A percentile compares a stretch with the other conserved stretches of the same genome.
These are phyloP conservation scores for Ophiothrix spiculata DNA, from an alignment of 35 echinoderm and acorn worm species.

Conservation along the genomic window DNA sequence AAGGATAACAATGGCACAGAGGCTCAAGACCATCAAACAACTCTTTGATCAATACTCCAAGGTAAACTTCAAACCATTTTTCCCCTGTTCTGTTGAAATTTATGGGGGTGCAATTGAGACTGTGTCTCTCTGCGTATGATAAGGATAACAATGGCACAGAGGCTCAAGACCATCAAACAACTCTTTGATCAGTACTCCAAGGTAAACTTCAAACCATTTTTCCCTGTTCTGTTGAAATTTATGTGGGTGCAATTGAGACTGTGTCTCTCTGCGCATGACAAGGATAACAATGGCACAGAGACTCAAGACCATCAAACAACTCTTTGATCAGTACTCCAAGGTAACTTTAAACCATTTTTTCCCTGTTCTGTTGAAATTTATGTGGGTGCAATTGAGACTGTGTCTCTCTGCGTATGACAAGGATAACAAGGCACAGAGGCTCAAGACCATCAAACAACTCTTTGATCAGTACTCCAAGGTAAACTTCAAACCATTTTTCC, in stretches of 20 bases:
- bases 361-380: neutral
- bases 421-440: conserved; percentile 35
- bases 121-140: too few species aligned
- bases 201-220: conserved; percentile 20
- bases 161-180: conserved; percentile 84
- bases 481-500: neutral
- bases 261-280: too few species aligned
- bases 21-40: conserved; percentile 83
- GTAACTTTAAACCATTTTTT: conserved; percentile 20
- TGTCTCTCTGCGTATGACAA: neutral
- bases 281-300: conserved; percentile 73
- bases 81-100: neutral
- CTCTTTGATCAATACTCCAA: conserved; percentile 93
- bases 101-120: too few species aligned
- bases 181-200: conserved; percentile 93
- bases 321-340: conserved; percentile 93
- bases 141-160: conserved; percentile 82
- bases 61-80: conserved; percentile 41
- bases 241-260: too few species aligned
- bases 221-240: too few species aligned
- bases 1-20: conserved; percentile 26
- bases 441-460: conserved; percentile 85
- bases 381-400: too few species aligned
- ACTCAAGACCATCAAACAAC: conserved; percentile 81
- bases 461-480: conserved; percentile 96